A percentile compares a stretch with the other conserved stretches of the same genome.
Conservation (phyloP, 2,888 invertebrate species). For the Eutolmus rufibarbis region DNA sequence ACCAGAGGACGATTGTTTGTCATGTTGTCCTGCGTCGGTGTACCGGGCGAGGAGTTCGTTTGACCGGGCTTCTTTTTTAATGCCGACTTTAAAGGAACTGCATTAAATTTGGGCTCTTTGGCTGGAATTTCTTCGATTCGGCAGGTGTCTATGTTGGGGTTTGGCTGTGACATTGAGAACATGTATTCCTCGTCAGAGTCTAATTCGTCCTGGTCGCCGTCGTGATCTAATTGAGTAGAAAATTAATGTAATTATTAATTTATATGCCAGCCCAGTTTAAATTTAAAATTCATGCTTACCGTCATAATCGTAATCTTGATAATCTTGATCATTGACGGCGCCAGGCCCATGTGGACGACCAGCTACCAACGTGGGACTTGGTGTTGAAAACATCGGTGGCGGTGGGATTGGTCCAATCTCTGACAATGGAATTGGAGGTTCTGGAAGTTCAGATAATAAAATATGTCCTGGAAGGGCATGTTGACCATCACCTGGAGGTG, state of each 20-base stretch:
- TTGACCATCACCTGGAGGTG: constrained; percentile 57
- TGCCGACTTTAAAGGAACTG: constrained; percentile 90
- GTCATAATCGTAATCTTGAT: constrained; percentile 71
- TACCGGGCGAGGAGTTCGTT: constrained; percentile 72
- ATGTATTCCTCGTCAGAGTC: constrained; percentile 73
- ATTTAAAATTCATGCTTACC: constrained; percentile 61
- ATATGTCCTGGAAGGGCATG: constrained; percentile 65
- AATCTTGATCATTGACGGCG: constrained; percentile 61
- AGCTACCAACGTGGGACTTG: constrained; percentile 74
- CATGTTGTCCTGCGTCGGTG: constrained; percentile 72
- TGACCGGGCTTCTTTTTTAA: constrained; percentile 77
- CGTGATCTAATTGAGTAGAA: constrained; percentile 55
- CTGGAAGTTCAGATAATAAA: constrained; percentile 85
- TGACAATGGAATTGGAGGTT: constrained; percentile 89
- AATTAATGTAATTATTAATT: not conserved
- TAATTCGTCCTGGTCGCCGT: constrained; percentile 71
- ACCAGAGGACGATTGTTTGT: constrained; percentile 67
- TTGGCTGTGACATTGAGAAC: constrained; percentile 68
- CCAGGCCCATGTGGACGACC: constrained; percentile 65
- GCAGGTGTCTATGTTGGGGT: constrained; percentile 78
- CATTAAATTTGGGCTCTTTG: constrained; percentile 90
- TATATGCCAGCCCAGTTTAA: not conserved
- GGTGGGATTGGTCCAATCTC: constrained; percentile 94
- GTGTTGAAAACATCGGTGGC: constrained; percentile 95
- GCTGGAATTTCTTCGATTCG: constrained; percentile 91